Base-by-base conservation (phyloP, 1,140 invertebrate species). In the Eciton burchellii region DNA sequence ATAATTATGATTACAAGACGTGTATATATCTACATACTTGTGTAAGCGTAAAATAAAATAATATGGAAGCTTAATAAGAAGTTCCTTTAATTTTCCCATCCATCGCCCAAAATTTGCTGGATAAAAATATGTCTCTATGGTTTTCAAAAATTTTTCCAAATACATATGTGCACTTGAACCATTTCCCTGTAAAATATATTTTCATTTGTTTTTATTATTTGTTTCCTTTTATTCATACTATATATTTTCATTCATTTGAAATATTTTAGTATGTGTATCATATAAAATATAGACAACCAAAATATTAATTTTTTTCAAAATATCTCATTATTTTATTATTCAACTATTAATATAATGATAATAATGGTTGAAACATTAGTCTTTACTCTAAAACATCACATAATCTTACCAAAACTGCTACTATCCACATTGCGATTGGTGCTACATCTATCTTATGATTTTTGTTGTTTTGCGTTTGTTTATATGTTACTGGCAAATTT, bases 101-200 rank as follows among this genome's bases (percentile, higher is more conserved):
- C 98, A 99, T 29, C 95, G 77, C 60, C 98, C 98, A 77, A 94
- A 91, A 92, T 99, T 99, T 0, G 98, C 98, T 66, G 97, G 97
- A 94, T 99, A 97, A 89, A 97, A 96, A 93, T 98, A 99, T 9
- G 97, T 98, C 91, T 98, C 97, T 1, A 98, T 93, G 0, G 97
- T 96, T 86, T 96, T 96, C 86, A 99, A 96, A 89, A 99, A 96
- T 82, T 97, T 96, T 68, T 96, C 95, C 29, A 99, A 93, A 92
- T 98, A 96, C 52, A 95, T 95, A 89, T 98, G 96, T 8, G 96
- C 95, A 54, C 89, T 93, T 35, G 94, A 95, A 43, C 92, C 90
- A 81, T 95, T 94, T 49, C 95, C 95, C 95, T 96, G 81, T 35
- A 91, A 89, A 83, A 45, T 8, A 57, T 63, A 24, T 65, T 1